Percentiles rank a stretch among this genome's conserved stretches.
Conservation (phyloP, 2,888 invertebrate genomes). For the Tenthredo distinguenda region DNA sequence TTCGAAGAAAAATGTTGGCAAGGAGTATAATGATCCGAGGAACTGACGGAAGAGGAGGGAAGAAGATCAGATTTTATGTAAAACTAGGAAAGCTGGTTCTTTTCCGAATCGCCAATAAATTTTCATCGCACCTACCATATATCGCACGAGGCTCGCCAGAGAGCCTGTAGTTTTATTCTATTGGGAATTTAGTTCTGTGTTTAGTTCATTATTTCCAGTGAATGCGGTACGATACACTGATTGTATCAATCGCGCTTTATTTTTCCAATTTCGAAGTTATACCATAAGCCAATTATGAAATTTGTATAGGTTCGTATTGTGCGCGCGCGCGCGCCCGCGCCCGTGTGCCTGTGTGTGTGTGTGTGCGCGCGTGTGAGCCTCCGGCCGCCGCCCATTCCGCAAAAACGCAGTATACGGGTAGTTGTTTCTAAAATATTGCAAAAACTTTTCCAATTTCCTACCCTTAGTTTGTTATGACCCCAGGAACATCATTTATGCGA, state of each 20-base stretch:
- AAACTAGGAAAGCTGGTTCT: too few relatives aligned
- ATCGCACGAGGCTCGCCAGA: not conserved
- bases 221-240: not conserved
- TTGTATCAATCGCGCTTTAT: not conserved
- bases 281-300: not conserved
- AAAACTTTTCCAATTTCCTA: constrained; percentile 46
- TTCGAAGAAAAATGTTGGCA: too few relatives aligned
- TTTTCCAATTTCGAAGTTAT: not conserved
- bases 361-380: not conserved
- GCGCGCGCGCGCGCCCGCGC: not conserved
- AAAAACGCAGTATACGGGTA: not conserved
- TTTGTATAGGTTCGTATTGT: not conserved
- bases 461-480: not conserved
- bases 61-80: too few relatives aligned
- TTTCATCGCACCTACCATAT: not conserved
- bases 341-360: not conserved
- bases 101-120: not conserved
- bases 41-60: too few relatives aligned
- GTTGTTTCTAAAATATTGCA: constrained; percentile 9
- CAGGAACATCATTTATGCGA: not conserved
- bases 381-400: not conserved
- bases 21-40: too few relatives aligned
- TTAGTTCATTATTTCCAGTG: not conserved
- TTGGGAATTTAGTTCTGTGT: not conserved
- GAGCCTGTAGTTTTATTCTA: not conserved